Percentiles rank a stretch among this genome's conserved stretches.
Conservation (phyloP, 2,113 vertebrate species). For the Grus americana region DNA sequence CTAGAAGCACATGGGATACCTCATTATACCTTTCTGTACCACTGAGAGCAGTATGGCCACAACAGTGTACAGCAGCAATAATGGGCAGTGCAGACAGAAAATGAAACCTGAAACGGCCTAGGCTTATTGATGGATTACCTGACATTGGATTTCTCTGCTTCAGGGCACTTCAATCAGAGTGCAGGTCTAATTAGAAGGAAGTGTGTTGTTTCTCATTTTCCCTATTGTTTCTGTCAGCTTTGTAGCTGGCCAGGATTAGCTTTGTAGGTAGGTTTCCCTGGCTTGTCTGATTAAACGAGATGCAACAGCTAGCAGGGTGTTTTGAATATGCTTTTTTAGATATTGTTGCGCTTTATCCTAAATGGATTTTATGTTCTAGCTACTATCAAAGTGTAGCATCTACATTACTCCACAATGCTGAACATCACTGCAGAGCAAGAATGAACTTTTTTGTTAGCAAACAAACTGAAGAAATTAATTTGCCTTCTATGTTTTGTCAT, state of each 20-base stretch:
- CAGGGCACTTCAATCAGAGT: conserved; percentile 11
- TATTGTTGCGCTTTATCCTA: neutral
- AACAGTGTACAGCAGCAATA: neutral
- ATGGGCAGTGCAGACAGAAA: neutral
- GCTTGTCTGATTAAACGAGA: neutral
- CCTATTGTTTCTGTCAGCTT: neutral
- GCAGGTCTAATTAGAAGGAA: conserved; percentile 17
- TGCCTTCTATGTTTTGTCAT: neutral
- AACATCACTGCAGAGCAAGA: neutral
- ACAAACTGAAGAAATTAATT: neutral
- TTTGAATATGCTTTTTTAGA: neutral
- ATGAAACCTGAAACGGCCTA: neutral
- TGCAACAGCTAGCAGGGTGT: neutral
- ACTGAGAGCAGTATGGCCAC: neutral
- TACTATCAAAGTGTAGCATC: neutral
- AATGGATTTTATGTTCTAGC: neutral
- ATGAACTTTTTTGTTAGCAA: neutral
- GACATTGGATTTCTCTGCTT: neutral
- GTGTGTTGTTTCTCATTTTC: neutral
- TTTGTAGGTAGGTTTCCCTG: neutral
- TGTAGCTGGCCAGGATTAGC: neutral
- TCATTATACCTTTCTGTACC: neutral
- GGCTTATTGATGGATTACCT: neutral
- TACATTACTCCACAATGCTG: neutral
- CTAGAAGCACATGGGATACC: neutral